phyloP scores from a whole-genome alignment of 2,113 vertebrate species.

The Protobothrops mucrosquamatus region DNA sequence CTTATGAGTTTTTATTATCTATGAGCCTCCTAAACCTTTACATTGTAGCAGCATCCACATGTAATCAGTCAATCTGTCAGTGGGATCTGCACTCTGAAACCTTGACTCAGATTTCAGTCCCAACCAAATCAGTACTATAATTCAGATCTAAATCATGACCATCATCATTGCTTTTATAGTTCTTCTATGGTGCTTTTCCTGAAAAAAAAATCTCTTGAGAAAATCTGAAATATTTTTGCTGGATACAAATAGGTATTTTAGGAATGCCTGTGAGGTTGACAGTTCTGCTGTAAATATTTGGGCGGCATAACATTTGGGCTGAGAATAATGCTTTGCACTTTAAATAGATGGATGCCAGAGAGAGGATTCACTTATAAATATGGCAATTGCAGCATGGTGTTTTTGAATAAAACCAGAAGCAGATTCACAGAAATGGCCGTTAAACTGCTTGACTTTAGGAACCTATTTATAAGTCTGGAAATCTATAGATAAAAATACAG shows the following conservation, averaged over 20 bases:
- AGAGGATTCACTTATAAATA: background rate
- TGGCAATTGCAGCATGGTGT: background rate
- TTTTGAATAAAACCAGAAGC: background rate
- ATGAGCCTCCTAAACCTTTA: background rate
- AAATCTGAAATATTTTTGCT: background rate
- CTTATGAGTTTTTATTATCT: background rate
- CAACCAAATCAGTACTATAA: background rate
- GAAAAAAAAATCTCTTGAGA: background rate
- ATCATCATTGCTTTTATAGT: background rate
- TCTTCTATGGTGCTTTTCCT: background rate
- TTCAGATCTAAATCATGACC: background rate
- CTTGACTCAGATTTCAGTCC: background rate
- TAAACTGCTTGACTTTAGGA: background rate
- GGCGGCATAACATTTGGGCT: background rate
- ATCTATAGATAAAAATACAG: conserved; percentile 7
- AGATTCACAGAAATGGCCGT: background rate
- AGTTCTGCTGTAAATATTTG: background rate
- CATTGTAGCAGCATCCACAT: background rate
- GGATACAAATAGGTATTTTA: background rate
- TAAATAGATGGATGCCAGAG: background rate
- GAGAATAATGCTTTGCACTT: background rate
- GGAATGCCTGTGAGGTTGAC: background rate
- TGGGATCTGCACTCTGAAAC: background rate
- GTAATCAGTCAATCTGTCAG: background rate
- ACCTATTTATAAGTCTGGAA: conserved; percentile 6